Conservation (phyloP, 2,113 vertebrate genomes). For the Hymenochirus boettgeri region DNA sequence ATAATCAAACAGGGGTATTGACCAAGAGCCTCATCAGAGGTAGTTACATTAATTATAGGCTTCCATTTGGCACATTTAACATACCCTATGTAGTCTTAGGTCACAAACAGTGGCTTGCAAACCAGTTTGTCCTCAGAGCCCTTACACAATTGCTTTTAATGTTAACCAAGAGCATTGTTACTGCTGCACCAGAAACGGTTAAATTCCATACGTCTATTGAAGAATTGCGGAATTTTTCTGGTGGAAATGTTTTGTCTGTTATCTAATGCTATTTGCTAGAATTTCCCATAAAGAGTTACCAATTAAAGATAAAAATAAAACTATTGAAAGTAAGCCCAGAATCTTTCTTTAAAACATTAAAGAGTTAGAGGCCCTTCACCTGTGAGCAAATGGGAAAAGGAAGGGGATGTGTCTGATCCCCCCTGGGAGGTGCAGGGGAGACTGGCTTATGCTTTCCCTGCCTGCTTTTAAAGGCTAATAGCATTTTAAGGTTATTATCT, state of each 20-base stretch:
- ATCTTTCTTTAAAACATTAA: slow-evolving; percentile 10
- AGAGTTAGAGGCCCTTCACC: slow-evolving; percentile 16
- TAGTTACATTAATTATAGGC: no score
- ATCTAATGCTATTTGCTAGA: no score
- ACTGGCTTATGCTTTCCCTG: slow-evolving; percentile 19
- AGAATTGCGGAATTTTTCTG: not conserved
- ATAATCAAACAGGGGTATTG: no score
- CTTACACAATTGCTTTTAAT: no score
- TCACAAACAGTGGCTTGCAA: no score
- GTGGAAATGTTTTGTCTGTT: no score
- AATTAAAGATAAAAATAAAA: slow-evolving; percentile 19
- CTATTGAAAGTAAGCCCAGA: slow-evolving; percentile 14
- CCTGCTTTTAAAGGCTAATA: slow-evolving; percentile 92
- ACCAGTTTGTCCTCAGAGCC: no score
- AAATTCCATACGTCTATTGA: not conserved
- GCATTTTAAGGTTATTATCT: slow-evolving; percentile 97
- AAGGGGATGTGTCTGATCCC: slow-evolving; percentile 26
- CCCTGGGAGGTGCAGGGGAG: slow-evolving; percentile 12
- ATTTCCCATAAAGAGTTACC: slow-evolving; percentile 35
- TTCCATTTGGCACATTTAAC: no score
- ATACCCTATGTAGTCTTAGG: no score
- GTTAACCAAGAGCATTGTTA: not conserved
- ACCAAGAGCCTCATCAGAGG: no score
- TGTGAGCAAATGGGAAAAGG: slow-evolving; percentile 27
- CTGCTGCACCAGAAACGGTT: not conserved